Conservation (phyloP, 2,797 vertebrate species). For the Karalla daura region DNA sequence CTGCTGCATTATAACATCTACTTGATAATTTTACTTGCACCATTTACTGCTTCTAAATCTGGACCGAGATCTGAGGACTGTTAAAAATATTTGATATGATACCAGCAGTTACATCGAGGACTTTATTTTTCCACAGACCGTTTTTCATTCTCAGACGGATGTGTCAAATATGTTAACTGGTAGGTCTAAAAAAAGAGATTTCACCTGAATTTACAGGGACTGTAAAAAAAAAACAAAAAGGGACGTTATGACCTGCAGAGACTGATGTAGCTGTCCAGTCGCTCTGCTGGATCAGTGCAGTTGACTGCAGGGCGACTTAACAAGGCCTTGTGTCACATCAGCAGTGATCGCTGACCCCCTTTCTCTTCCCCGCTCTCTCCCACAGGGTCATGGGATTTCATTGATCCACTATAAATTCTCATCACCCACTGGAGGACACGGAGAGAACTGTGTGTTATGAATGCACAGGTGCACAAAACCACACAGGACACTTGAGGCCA, state of each 20-base stretch:
- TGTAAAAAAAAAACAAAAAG: neutral
- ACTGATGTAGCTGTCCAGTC: constrained; percentile 10
- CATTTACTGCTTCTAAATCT: too few relatives aligned
- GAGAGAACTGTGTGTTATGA: neutral
- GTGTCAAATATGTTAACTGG: neutral
- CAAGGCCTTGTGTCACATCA: constrained; percentile 52
- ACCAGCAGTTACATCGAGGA: too few relatives aligned
- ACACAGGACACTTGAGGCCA: neutral
- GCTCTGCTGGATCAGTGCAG: constrained; percentile 50
- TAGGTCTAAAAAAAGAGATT: neutral
- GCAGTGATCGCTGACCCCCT: constrained; percentile 33
- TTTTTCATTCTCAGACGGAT: neutral
- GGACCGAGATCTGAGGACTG: too few relatives aligned
- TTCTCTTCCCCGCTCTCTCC: constrained; percentile 12
- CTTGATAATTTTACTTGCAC: too few relatives aligned
- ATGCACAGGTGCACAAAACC: constrained; percentile 5
- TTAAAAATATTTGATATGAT: too few relatives aligned
- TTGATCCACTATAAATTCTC: constrained; percentile 47
- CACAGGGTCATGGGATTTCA: constrained; percentile 32
- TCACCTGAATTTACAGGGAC: neutral
- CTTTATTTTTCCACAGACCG: too few relatives aligned
- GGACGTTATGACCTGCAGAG: constrained; percentile 1
- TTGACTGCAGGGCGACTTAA: constrained; percentile 54
- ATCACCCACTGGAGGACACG: constrained; percentile 1
- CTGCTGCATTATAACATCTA: too few relatives aligned